These are phyloP conservation scores for Myrmecobius fasciatus DNA, from an alignment of 2,113 vertebrate species.

Conservation along the genomic window DNA sequence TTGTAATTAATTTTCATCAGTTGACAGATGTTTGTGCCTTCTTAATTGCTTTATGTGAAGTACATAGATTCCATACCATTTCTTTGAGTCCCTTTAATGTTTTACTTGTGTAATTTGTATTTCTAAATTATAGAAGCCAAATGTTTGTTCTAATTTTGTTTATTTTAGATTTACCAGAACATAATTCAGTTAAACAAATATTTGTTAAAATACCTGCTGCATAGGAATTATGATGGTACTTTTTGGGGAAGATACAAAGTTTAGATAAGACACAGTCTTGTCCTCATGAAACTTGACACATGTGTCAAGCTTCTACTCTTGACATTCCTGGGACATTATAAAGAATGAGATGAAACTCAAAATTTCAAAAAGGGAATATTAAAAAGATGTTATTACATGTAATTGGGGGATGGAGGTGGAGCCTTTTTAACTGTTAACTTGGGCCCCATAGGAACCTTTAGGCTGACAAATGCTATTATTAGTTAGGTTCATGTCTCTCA, in stretches of 20 bases:
- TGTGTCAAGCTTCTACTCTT: neutral
- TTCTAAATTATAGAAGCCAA: neutral
- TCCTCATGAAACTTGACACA: neutral
- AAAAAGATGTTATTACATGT: neutral
- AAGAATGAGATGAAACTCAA: neutral
- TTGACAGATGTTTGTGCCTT: slow-evolving; percentile 71
- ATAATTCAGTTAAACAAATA: neutral
- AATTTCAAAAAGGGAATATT: neutral
- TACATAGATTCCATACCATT: slow-evolving; percentile 7
- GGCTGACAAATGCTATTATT: neutral
- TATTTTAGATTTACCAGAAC: neutral
- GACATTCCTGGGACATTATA: neutral
- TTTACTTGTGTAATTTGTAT: slow-evolving; percentile 31
- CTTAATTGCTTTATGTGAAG: slow-evolving; percentile 58
- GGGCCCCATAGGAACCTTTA: neutral
- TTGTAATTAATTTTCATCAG: slow-evolving; percentile 80
- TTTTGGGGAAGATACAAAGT: neutral
- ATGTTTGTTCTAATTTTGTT: neutral
- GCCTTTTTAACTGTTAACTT: neutral
- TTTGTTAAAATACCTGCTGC: neutral
- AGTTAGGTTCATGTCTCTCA: slow-evolving; percentile 17
- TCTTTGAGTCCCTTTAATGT: slow-evolving; percentile 43
- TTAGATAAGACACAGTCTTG: neutral
- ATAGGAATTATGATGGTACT: neutral
- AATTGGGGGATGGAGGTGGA: neutral